phyloP scores from a whole-genome alignment of 2,113 vertebrate species.

The Falco punctatus region DNA sequence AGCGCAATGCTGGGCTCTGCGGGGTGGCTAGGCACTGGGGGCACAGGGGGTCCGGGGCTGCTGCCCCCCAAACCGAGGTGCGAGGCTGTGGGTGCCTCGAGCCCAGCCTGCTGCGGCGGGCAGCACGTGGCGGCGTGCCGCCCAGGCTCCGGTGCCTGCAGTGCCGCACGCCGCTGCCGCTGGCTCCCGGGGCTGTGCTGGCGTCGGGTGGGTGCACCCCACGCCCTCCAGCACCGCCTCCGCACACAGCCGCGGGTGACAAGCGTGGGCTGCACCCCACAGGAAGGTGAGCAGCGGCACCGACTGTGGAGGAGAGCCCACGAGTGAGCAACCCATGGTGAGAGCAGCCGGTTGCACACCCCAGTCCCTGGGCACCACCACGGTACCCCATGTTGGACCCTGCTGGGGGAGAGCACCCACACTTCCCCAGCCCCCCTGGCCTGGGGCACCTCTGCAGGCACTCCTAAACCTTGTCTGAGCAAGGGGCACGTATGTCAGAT shows the following conservation, averaged over 20 bases:
- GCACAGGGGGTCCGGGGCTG: neutral
- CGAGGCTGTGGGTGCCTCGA: neutral
- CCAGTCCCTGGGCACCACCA: fast-evolving
- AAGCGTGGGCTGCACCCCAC: neutral
- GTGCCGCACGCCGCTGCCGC: fast-evolving
- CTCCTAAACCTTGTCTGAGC: neutral
- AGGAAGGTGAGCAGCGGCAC: neutral
- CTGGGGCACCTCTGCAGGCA: neutral
- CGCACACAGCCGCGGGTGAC: fast-evolving
- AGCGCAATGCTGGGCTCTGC: fast-evolving
- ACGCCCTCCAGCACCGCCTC: fast-evolving
- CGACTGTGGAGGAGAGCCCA: fast-evolving
- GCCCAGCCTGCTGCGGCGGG: neutral
- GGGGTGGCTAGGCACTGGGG: fast-evolving
- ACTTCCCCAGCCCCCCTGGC: neutral
- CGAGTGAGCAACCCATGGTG: fast-evolving
- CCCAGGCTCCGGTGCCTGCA: neutral
- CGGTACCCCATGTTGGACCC: fast-evolving
- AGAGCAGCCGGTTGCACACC: fast-evolving
- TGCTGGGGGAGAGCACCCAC: neutral
- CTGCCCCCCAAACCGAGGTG: neutral
- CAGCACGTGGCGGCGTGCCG: neutral
- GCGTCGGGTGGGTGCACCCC: fast-evolving
- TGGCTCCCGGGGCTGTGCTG: fast-evolving
- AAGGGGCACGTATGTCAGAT: neutral